A percentile compares a stretch with the other conserved stretches of the same genome.
phyloP scores from a whole-genome alignment of 2,888 invertebrate genomes.

The Tenthredo notha region DNA sequence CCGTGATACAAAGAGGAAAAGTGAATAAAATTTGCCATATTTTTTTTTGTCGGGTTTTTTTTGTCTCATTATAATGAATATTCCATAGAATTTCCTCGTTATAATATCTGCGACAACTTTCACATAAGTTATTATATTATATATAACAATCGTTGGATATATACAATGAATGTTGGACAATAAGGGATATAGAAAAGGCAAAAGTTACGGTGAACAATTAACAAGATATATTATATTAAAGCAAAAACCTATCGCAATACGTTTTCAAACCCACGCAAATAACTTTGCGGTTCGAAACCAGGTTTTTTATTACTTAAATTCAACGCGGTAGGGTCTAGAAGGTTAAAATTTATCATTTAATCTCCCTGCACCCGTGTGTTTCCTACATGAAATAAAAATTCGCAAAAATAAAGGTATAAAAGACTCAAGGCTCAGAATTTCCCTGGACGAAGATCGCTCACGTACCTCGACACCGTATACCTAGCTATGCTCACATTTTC shows the following conservation, averaged over 20 bases:
- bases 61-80: neutral
- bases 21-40: neutral
- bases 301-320: conserved; percentile 19
- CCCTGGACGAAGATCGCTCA: conserved; percentile 14
- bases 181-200: neutral
- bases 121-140: neutral
- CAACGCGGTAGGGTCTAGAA: conserved; percentile 12
- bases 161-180: neutral
- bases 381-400: conserved; percentile 20
- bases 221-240: neutral
- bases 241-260: conserved; percentile 8
- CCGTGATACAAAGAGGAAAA: neutral
- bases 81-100: too few relatives aligned
- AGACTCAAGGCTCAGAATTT: neutral
- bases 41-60: neutral
- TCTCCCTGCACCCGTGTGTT: neutral
- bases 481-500: neutral
- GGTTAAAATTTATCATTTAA: conserved; percentile 29
- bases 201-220: neutral
- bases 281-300: neutral
- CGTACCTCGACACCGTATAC: conserved; percentile 2
- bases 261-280: neutral
- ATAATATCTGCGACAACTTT: neutral
- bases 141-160: neutral
- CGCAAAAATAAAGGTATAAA: conserved; percentile 9